Base-by-base conservation (phyloP, 2,888 invertebrate species). In the Caenorhabditis japonica region DNA sequence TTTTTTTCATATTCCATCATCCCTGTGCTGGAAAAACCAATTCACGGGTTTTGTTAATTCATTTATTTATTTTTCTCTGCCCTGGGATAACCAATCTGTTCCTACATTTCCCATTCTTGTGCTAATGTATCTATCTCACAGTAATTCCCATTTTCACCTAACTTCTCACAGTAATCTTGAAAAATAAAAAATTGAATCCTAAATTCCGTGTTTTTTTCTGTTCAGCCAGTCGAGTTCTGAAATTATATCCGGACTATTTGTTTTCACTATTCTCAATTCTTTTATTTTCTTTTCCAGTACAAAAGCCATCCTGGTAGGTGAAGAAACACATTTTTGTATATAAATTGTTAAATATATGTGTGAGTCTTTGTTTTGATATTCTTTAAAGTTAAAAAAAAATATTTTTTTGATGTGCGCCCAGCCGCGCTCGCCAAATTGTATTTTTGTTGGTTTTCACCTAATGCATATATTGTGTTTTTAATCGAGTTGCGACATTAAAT, bases 61-160 rank as follows among this genome's bases (percentile, higher is more conserved):
- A n/a, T n/a, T n/a, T n/a, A n/a, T 41, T 10, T 13, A 39, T 23
- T 60, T 53, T 34, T 7, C 17, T 33, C 51, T 15, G 17, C 15
- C 19, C 23, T 49, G 53, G 56, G 53, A 55, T 52, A 55, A 55
- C 27, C 43, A 69, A 69, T 53, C 47, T 55, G 51, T 56, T 66
- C 27, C 30, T 23, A 12, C 27, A 52, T 52, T 53, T 53, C 60
- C 52, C 52, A 19, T 60, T 59, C 53, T 53, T 64, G 64, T 64
- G 47, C 55, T 64, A 64, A 30, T 21, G 19, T n/a, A 44, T 46
- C 27, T 53, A 17, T 39, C 8, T 51, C 13, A 13, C 41, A 36
- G 43, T 30, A 38, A 17, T 44, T 52, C 33, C 39, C 34, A 43
- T 51, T 27, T 38, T 5, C n/a, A 44, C 23, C 30, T n/a, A 4